A percentile compares a stretch with the other conserved stretches of the same genome.
phyloP scores from a whole-genome alignment of 2,797 vertebrate species.

The Falco cherrug region DNA sequence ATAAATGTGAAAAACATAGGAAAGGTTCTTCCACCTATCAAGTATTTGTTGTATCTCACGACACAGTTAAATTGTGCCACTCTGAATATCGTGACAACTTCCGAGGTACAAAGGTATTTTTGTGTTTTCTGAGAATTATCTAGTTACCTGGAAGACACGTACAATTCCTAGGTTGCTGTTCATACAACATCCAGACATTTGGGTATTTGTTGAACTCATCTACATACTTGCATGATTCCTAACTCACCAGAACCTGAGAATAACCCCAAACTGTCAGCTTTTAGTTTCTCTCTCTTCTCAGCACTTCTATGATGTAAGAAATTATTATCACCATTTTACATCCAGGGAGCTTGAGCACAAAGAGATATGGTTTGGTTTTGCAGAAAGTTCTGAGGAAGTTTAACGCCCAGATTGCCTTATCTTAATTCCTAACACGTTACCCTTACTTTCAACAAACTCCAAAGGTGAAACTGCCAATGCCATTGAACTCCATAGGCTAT shows the following conservation, averaged over 20 bases:
- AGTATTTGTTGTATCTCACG: slow-evolving; percentile 60
- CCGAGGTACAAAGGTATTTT: slow-evolving; percentile 65
- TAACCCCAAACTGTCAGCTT: background rate
- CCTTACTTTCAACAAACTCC: slow-evolving; percentile 45
- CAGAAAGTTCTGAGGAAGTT: slow-evolving; percentile 34
- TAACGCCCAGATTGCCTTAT: slow-evolving; percentile 25
- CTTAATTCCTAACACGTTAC: slow-evolving; percentile 65
- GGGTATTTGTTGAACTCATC: background rate
- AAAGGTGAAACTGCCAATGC: slow-evolving; percentile 46
- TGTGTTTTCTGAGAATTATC: slow-evolving; percentile 58
- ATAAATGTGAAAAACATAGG: background rate
- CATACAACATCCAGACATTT: slow-evolving; percentile 32
- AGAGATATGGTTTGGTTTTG: slow-evolving; percentile 55
- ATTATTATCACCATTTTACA: background rate
- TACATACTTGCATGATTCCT: background rate
- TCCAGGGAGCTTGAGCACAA: background rate
- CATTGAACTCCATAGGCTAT: slow-evolving; percentile 47
- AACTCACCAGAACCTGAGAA: background rate
- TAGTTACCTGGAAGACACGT: slow-evolving; percentile 37
- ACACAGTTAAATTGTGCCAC: slow-evolving; percentile 60
- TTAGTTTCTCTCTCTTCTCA: background rate
- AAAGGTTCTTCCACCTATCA: slow-evolving; percentile 36
- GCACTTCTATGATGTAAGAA: background rate
- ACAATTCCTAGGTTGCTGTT: slow-evolving; percentile 38
- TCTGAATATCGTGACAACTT: slow-evolving; percentile 43